Evolutionary conservation across 2,113 vertebrate species (phyloP).

Genomic region (Corythoichthys haematopterus): DNA sequence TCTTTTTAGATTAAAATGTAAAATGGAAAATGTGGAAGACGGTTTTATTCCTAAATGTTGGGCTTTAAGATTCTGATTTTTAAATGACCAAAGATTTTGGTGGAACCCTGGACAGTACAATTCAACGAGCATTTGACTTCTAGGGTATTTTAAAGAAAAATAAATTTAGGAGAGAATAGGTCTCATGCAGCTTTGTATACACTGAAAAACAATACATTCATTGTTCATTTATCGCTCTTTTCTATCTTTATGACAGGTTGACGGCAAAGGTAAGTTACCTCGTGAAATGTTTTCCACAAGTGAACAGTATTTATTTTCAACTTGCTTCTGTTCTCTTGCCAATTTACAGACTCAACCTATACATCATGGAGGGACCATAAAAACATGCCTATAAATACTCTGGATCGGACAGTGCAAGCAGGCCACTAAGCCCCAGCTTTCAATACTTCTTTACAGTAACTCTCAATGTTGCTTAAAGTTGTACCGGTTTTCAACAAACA

Average conservation of each 20-base stretch:
- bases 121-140: not conserved
- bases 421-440: constrained; percentile 13
- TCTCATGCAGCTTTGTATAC: not conserved
- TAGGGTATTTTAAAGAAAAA: not conserved
- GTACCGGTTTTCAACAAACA: not conserved
- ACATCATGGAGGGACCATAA: constrained; percentile 38
- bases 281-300: not conserved
- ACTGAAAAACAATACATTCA: not conserved
- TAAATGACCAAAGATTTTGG: not conserved
- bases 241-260: constrained; percentile 11
- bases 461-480: not conserved
- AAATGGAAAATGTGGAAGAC: too few species aligned
- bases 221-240: not conserved
- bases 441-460: not conserved
- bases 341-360: constrained; percentile 11
- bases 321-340: not conserved
- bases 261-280: constrained; percentile 5
- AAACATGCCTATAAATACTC: constrained; percentile 40
- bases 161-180: not conserved
- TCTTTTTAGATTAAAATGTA: too few species aligned
- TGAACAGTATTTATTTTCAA: not conserved
- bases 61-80: not conserved
- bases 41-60: not conserved
- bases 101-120: not conserved
- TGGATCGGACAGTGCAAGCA: not conserved